Percentiles rank a stretch among this genome's conserved stretches.
Conservation (phyloP, 2,888 invertebrate genomes). For the Dryococelus australis region DNA sequence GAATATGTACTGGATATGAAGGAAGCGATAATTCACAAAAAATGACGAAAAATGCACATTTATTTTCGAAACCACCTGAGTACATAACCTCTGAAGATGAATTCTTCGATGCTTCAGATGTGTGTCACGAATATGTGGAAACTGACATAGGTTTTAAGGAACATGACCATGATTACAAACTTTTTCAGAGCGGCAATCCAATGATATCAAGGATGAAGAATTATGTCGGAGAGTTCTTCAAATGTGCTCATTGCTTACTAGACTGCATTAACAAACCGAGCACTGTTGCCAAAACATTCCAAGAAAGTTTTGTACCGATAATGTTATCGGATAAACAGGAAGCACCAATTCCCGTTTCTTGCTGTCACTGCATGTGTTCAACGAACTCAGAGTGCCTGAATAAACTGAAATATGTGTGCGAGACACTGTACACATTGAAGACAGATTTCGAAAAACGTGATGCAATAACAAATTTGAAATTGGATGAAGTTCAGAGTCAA, state of each 20-base stretch:
- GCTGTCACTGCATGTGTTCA: background rate
- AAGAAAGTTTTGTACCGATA: background rate
- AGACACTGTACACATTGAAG: background rate
- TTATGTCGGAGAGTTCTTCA: background rate
- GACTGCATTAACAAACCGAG: background rate
- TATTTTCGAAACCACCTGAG: background rate
- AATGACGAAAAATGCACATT: background rate
- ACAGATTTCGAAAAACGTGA: background rate
- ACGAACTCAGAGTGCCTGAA: background rate
- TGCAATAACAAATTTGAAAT: background rate
- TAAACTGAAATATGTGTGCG: background rate
- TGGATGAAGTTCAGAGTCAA: background rate
- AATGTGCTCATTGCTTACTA: background rate
- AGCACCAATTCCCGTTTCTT: background rate
- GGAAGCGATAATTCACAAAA: background rate
- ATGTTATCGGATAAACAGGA: background rate
- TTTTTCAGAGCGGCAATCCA: background rate
- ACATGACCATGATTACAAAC: background rate
- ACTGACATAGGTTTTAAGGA: background rate
- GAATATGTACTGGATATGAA: background rate
- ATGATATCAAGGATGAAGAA: background rate
- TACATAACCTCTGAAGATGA: background rate
- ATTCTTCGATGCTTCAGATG: background rate
- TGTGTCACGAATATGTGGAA: background rate
- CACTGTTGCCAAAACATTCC: background rate